Conservation (phyloP, 2,797 vertebrate genomes). For the Spea hammondii region DNA sequence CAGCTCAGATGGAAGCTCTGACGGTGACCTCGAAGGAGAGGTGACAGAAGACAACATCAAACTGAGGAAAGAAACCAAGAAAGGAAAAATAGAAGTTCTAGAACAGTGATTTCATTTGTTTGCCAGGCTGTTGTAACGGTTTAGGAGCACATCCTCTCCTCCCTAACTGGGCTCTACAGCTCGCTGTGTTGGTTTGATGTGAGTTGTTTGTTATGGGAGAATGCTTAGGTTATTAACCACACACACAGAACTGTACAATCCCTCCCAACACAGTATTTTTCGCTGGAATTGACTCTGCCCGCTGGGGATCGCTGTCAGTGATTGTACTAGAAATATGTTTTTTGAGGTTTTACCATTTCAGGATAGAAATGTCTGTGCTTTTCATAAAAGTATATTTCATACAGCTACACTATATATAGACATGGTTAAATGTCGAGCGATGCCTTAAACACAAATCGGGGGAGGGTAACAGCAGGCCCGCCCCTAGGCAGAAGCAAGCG, state of each 20-base stretch:
- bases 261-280: too few relatives aligned
- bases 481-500: too few relatives aligned
- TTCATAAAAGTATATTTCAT: conserved; percentile 45
- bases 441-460: too few relatives aligned
- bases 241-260: neutral
- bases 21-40: conserved; percentile 59
- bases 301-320: too few relatives aligned
- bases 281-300: too few relatives aligned
- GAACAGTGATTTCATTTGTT: neutral
- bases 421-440: too few relatives aligned
- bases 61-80: conserved; percentile 66
- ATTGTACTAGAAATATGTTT: neutral
- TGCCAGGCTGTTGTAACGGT: neutral
- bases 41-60: conserved; percentile 77
- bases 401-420: neutral
- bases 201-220: neutral
- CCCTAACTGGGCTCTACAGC: neutral
- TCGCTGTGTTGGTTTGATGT: neutral
- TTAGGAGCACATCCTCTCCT: neutral
- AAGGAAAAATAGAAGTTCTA: conserved; percentile 79
- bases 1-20: conserved; percentile 61
- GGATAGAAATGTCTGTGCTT: conserved; percentile 25
- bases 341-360: conserved; percentile 5
- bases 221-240: neutral
- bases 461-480: too few relatives aligned